phyloP scores from a whole-genome alignment of 2,113 vertebrate genomes.

The Caloenas nicobarica region DNA sequence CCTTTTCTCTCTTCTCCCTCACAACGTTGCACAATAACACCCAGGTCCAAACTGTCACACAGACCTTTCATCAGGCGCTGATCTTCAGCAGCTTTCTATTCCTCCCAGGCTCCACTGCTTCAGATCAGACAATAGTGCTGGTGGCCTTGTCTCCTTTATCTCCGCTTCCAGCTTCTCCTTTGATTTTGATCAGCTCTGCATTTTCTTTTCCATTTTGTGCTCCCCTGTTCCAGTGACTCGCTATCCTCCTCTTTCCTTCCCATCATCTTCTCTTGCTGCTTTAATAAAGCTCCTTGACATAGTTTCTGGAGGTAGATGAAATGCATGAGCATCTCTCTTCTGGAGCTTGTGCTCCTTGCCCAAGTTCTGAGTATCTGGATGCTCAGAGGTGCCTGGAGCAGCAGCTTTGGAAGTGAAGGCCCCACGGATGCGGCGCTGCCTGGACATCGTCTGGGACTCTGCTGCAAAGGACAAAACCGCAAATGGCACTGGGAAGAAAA shows the following conservation, averaged over 20 bases:
- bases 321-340: neutral
- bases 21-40: neutral
- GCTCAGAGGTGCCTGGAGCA: neutral
- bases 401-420: neutral
- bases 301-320: neutral
- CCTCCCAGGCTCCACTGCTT: neutral
- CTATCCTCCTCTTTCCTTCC: neutral
- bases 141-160: neutral
- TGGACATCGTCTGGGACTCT: neutral
- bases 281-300: rapidly evolving
- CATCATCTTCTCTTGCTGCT: neutral
- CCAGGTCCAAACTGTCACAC: neutral
- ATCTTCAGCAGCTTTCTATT: neutral
- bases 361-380: neutral
- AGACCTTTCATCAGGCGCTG: neutral
- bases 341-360: neutral
- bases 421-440: rapidly evolving
- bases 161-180: neutral
- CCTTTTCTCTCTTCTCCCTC: neutral
- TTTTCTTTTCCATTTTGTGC: neutral
- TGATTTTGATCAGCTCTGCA: neutral
- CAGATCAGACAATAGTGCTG: neutral
- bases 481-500: neutral
- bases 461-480: neutral
- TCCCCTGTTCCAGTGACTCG: neutral